phyloP scores from a whole-genome alignment of 2,888 invertebrate species.

The Aelia acuminata region DNA sequence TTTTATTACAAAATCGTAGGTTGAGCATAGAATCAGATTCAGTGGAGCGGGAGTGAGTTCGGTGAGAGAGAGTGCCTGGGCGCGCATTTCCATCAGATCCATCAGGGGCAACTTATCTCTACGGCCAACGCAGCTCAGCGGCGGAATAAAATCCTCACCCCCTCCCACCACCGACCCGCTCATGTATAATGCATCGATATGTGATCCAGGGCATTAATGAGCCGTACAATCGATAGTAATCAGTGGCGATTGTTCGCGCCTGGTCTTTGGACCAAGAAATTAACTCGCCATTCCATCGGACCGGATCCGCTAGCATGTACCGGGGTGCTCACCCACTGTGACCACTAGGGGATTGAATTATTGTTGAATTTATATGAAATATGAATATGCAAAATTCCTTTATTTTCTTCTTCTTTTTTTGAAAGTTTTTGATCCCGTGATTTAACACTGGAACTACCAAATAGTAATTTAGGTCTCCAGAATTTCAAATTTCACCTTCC shows the following conservation, averaged over 20 bases:
- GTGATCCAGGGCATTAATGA: slow-evolving; percentile 30
- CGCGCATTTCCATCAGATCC: slow-evolving; percentile 20
- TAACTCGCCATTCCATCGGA: background rate
- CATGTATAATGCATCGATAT: slow-evolving; percentile 43
- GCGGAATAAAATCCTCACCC: slow-evolving; percentile 18
- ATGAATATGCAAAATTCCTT: background rate
- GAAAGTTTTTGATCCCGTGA: too few relatives aligned
- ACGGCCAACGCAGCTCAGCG: background rate
- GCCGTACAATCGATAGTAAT: slow-evolving; percentile 49
- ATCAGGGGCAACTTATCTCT: slow-evolving; percentile 21
- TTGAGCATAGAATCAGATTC: background rate
- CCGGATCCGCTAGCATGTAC: background rate
- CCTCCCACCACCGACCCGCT: background rate
- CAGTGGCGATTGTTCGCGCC: slow-evolving; percentile 12
- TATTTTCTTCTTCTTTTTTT: background rate
- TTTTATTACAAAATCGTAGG: background rate
- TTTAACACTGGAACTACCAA: too few relatives aligned
- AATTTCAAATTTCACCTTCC: too few relatives aligned
- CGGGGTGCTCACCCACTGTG: background rate
- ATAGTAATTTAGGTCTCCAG: too few relatives aligned
- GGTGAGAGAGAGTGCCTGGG: background rate
- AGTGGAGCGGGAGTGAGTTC: background rate
- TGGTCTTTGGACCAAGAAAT: slow-evolving; percentile 31
- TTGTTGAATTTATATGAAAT: background rate
- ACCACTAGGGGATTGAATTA: background rate